Percentiles rank a stretch among this genome's conserved stretches.
Conservation (phyloP, 2,113 vertebrate genomes). For the Albula glossodonta region DNA sequence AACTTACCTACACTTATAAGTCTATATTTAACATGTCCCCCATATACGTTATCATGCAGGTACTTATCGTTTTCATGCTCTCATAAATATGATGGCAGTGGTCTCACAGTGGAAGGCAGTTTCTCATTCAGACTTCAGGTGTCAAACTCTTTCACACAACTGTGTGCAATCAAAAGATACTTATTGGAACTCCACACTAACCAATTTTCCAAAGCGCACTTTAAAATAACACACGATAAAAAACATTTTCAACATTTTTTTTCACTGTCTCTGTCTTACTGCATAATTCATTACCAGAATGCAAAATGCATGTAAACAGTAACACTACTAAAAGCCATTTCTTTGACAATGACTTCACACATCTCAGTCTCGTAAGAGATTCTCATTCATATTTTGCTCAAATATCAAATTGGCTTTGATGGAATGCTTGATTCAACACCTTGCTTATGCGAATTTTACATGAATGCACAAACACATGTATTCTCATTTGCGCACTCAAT, state of each 20-base stretch:
- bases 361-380: background rate
- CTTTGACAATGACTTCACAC: background rate
- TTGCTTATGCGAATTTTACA: background rate
- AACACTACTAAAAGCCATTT: background rate
- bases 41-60: too few species aligned
- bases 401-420: background rate
- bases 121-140: background rate
- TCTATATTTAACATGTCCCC: too few species aligned
- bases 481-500: background rate
- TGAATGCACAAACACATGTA: background rate
- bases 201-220: background rate
- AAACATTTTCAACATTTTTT: background rate
- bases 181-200: background rate
- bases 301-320: background rate
- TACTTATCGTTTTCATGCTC: too few species aligned
- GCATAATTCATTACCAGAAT: background rate
- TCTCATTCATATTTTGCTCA: background rate
- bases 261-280: too few species aligned
- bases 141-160: background rate
- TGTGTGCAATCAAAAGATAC: background rate
- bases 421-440: background rate
- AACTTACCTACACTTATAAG: too few species aligned
- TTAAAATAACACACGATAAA: background rate
- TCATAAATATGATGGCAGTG: background rate
- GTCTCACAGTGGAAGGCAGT: background rate